phyloP scores from a whole-genome alignment of 2,888 invertebrate genomes.

The Eilema griseolum region DNA sequence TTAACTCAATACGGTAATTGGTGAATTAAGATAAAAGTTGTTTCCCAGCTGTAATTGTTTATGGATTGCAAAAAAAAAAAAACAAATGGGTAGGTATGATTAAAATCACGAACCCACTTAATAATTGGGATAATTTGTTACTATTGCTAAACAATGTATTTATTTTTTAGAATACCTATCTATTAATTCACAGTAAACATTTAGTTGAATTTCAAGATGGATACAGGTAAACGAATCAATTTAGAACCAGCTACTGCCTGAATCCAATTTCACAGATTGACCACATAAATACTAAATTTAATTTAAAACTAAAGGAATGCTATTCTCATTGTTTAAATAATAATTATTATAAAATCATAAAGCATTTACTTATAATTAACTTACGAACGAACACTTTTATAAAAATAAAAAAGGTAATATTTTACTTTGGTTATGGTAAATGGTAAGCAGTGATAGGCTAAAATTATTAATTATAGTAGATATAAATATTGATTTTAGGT shows the following conservation, averaged over 20 bases:
- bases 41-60: not conserved
- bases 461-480: constrained; percentile 24
- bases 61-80: not conserved
- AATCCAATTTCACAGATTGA: constrained; percentile 35
- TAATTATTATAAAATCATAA: constrained; percentile 22
- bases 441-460: constrained; percentile 44
- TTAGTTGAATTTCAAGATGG: constrained; percentile 17
- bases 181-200: constrained; percentile 25
- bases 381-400: constrained; percentile 29
- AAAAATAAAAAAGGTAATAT: constrained; percentile 54
- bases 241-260: constrained; percentile 29
- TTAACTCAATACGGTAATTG: not conserved
- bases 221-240: constrained; percentile 37
- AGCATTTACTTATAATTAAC: constrained; percentile 21
- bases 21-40: not conserved
- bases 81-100: not conserved
- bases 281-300: constrained; percentile 32
- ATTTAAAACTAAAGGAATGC: constrained; percentile 52
- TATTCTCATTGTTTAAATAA: constrained; percentile 43
- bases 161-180: not conserved
- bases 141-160: not conserved
- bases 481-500: constrained; percentile 36
- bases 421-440: constrained; percentile 55
- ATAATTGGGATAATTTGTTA: not conserved
- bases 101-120: not conserved